Evolutionary conservation across 2,888 invertebrate species (phyloP), one percentile per base, ranked within the genome.

Genomic region (Chirona hameri): DNA sequence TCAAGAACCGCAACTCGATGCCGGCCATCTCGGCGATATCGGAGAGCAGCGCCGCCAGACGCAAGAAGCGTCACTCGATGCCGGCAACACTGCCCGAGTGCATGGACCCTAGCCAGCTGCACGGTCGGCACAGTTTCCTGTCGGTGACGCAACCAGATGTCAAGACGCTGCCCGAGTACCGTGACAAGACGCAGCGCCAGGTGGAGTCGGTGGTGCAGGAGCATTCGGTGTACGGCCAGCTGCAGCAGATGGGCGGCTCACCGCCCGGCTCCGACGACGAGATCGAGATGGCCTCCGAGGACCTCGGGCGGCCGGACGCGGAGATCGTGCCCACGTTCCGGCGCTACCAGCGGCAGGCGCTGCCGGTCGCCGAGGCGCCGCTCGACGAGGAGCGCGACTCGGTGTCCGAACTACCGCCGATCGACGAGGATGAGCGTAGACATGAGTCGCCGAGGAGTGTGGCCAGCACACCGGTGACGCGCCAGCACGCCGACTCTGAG

Each of bases 371-470:
- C 84, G 84, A 88, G 88, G 21, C 87, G 87, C 48, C 86, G 60
- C 12, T 87, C 85, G 83, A 88, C 88, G 83, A 87, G 87, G 83
- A 88, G 88, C 79, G 88, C 85, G 1, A 85, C 84, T 15, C 87
- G 85, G 12, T 84, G 84, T 48, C 86, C 86, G 12, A 87, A 88
- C 79, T 86, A 86, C 14, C 87, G 87, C 3, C 88, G 84, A n/a
- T 85, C 83, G 72, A 87, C 88, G 81, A 86, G 86, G 48, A 48
- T 79, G 24, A 24, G 24, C n/a, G n/a, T n/a, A 24, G 60, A 85
- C 85, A 2, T 88, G 86, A 86, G 86, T 1, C 86, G 85, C 60
- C 76, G 2, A 15, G 76, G 15, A 29, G 39, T 9, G 76, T 76
- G 31, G 76, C 39, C 15, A 76, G 76, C 39, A 39, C 15, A 39